Percentiles rank a stretch among this genome's conserved stretches.
These are phyloP conservation scores for Emydura subglobosa DNA, from an alignment of 2,113 vertebrate genomes.

Conservation along the genomic window DNA sequence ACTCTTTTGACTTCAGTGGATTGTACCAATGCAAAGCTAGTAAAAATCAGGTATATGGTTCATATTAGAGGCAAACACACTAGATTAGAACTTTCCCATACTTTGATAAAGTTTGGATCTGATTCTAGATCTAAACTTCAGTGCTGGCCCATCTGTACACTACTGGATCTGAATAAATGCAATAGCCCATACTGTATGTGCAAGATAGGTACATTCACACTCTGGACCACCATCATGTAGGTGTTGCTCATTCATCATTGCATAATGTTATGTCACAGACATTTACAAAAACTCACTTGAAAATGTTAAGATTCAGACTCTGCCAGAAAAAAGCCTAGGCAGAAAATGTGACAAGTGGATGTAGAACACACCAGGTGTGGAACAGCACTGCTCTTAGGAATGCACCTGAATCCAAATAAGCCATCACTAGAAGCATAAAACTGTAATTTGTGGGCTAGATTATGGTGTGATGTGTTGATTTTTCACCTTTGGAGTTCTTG, in stretches of 20 bases:
- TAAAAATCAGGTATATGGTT: slow-evolving; percentile 58
- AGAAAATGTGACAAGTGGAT: neutral
- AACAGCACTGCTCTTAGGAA: neutral
- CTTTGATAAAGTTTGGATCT: slow-evolving; percentile 75
- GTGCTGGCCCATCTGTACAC: slow-evolving; percentile 50
- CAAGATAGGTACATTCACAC: neutral
- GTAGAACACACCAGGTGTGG: neutral
- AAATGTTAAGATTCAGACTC: accelerated
- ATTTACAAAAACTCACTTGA: slow-evolving; percentile 32
- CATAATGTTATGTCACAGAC: slow-evolving; percentile 48
- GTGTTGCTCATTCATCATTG: slow-evolving; percentile 49
- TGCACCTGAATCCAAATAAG: neutral
- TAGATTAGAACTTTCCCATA: slow-evolving; percentile 74
- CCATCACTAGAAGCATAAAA: neutral
- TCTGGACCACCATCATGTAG: neutral
- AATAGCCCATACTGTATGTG: neutral
- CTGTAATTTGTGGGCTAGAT: neutral
- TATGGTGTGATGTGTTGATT: neutral
- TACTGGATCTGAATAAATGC: slow-evolving; percentile 51
- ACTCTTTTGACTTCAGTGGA: neutral
- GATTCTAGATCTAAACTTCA: slow-evolving; percentile 68
- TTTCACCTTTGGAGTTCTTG: neutral
- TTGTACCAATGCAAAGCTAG: slow-evolving; percentile 30
- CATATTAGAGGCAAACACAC: slow-evolving; percentile 60
- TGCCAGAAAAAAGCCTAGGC: neutral